phyloP scores from a whole-genome alignment of 2,888 invertebrate genomes.

The Spatulosminthurus flaviceps region DNA sequence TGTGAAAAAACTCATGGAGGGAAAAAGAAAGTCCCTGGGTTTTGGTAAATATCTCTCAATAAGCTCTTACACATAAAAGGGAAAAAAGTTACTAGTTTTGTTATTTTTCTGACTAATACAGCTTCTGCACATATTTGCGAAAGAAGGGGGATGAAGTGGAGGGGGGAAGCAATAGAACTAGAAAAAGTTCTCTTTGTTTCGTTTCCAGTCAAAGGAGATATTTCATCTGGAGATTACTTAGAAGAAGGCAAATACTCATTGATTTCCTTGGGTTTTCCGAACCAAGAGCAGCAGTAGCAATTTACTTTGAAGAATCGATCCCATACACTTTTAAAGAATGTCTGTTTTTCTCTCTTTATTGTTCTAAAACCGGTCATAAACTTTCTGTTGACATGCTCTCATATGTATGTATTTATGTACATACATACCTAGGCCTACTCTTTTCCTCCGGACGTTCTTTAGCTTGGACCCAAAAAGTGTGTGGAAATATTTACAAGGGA shows the following conservation, averaged over 20 bases:
- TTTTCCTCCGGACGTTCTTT: not conserved
- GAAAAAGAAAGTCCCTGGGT: not conserved
- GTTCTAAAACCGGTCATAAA: slow-evolving; percentile 40
- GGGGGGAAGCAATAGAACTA: not conserved
- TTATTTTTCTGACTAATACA: not conserved
- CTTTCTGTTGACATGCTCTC: not conserved
- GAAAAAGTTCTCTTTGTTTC: not conserved
- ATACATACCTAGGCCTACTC: not conserved
- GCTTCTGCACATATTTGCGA: not conserved
- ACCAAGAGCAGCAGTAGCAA: not conserved
- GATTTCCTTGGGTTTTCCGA: slow-evolving; percentile 39
- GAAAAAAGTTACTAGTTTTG: not conserved
- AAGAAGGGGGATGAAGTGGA: not conserved
- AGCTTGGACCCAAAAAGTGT: not conserved
- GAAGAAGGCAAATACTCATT: slow-evolving; percentile 33
- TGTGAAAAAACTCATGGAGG: not conserved
- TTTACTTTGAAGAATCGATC: slow-evolving; percentile 43
- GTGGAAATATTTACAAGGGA: no score
- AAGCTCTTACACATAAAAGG: no score
- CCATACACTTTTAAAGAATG: slow-evolving; percentile 48
- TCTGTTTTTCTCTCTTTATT: slow-evolving; percentile 28
- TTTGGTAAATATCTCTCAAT: not conserved
- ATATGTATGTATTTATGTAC: not conserved
- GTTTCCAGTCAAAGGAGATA: slow-evolving; percentile 41
- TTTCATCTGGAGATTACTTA: slow-evolving; percentile 49